Conservation (phyloP, 2,113 vertebrate species). For the Sphyrna mokarran region DNA sequence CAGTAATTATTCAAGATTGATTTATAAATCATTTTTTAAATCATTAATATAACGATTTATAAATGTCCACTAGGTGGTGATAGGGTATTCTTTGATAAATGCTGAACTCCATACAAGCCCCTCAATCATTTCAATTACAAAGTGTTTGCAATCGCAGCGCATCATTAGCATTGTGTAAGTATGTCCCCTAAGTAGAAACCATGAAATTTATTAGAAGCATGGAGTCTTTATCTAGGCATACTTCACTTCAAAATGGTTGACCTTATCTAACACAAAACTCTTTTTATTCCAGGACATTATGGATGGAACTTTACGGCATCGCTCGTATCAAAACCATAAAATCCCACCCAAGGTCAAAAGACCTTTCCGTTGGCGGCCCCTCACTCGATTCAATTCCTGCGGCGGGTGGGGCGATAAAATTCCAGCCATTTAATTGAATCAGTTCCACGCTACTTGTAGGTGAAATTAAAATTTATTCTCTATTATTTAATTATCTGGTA, state of each 20-base stretch:
- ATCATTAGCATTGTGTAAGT: neutral
- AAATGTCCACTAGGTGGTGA: constrained; percentile 30
- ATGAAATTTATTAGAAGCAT: neutral
- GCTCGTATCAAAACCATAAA: too few relatives aligned
- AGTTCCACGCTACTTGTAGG: neutral
- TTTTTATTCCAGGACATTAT: neutral
- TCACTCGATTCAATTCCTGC: too few relatives aligned
- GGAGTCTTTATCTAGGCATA: neutral
- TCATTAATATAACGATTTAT: neutral
- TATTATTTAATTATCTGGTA: neutral
- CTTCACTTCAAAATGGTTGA: neutral
- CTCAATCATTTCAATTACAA: neutral
- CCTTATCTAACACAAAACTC: neutral
- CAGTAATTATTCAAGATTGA: constrained; percentile 3
- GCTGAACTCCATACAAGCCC: neutral
- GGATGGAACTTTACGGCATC: too few relatives aligned
- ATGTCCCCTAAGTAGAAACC: neutral
- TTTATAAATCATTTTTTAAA: neutral
- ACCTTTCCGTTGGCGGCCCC: too few relatives aligned
- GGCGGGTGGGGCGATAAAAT: too few relatives aligned
- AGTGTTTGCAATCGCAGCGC: neutral
- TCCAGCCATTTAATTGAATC: neutral
- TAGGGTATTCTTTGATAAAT: constrained; percentile 27
- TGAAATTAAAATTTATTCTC: neutral
- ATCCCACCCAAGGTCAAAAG: too few relatives aligned